Evolutionary conservation across 2,888 invertebrate species (phyloP).

Genomic region (Ormyrus labotus): DNA sequence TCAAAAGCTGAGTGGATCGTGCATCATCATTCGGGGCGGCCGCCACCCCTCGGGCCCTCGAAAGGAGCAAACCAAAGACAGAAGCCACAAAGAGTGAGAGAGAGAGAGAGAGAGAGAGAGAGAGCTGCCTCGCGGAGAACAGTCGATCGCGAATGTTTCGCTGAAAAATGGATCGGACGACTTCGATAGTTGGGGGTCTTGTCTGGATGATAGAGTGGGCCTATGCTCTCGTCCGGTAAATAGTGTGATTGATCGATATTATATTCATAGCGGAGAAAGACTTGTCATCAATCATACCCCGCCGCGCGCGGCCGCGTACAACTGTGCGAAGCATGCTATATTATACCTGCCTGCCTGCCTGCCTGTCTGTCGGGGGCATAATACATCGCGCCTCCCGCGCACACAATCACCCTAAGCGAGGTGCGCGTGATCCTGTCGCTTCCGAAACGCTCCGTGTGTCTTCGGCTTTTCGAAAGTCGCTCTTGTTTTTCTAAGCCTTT

Average conservation of each 20-base stretch:
- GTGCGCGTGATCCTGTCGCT: too few relatives aligned
- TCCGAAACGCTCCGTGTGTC: too few relatives aligned
- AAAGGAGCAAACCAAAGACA: constrained; percentile 27
- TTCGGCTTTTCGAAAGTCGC: too few relatives aligned
- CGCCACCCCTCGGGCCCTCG: neutral
- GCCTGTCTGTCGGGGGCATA: constrained; percentile 55
- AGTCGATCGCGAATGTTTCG: constrained; percentile 17
- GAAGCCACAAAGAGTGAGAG: constrained; percentile 16
- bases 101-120: constrained; percentile 3
- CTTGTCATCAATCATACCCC: constrained; percentile 71
- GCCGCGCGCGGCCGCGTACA: constrained; percentile 59
- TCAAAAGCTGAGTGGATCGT: constrained; percentile 28
- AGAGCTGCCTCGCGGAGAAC: constrained; percentile 2
- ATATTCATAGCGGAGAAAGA: constrained; percentile 74
- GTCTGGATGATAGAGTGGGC: constrained; percentile 70
- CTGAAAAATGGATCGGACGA: constrained; percentile 62
- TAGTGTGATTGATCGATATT: constrained; percentile 75
- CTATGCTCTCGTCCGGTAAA: constrained; percentile 73
- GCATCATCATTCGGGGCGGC: constrained; percentile 33
- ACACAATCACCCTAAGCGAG: neutral
- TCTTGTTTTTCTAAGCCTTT: too few relatives aligned
- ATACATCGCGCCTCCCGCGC: constrained; percentile 68
- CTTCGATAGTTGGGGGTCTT: constrained; percentile 54
- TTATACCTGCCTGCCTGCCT: constrained; percentile 65
- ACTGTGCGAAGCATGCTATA: constrained; percentile 64